These are phyloP conservation scores for Phasianus colchicus DNA, from an alignment of 2,113 vertebrate species.

Conservation along the genomic window DNA sequence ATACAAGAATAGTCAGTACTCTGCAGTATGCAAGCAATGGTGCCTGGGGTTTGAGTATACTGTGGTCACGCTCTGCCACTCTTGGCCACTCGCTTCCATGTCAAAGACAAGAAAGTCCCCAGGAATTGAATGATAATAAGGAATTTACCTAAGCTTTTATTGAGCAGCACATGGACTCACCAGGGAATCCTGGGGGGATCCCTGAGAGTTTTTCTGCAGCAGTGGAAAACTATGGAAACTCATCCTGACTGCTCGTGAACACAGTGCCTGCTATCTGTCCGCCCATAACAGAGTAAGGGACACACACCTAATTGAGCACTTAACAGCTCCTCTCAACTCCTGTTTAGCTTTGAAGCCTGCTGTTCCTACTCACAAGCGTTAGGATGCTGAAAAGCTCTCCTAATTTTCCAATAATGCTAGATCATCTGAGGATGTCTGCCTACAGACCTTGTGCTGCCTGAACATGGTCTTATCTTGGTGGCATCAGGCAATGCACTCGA, in stretches of 20 bases:
- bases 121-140: not conserved
- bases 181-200: not conserved
- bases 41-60: not conserved
- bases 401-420: not conserved
- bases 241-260: not conserved
- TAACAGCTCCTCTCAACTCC: not conserved
- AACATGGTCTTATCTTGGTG: not conserved
- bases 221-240: not conserved
- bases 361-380: too few species aligned
- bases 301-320: accelerated
- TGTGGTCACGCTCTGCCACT: not conserved
- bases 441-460: not conserved
- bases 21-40: not conserved
- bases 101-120: not conserved
- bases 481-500: not conserved
- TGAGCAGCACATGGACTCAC: accelerated
- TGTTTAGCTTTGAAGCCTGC: too few species aligned
- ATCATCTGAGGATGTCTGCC: not conserved
- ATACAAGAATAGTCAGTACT: not conserved
- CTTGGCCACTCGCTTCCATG: not conserved
- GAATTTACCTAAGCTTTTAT: not conserved
- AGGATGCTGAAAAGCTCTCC: not conserved
- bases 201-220: not conserved
- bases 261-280: not conserved
- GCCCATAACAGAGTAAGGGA: not conserved